Evolutionary conservation across 2,113 vertebrate species (phyloP).

Genomic region (Connochaetes taurinus): DNA sequence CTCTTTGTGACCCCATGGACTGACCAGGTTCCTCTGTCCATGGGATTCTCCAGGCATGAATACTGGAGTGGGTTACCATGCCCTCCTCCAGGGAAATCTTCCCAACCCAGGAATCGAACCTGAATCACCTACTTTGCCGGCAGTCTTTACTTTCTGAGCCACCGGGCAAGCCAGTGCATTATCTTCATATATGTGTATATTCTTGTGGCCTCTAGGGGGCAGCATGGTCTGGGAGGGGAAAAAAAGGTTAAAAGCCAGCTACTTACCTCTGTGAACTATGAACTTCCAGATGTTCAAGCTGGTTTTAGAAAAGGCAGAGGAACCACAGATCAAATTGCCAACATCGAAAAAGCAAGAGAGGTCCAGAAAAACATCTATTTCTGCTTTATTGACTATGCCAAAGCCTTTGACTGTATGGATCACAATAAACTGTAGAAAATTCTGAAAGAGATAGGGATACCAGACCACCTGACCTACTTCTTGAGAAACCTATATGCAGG

Average conservation of each 20-base stretch:
- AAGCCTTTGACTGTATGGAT: no score
- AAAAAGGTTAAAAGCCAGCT: not conserved
- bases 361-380: no score
- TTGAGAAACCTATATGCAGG: no score
- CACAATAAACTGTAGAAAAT: no score
- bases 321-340: no score
- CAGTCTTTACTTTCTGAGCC: not conserved
- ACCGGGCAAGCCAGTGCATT: not conserved
- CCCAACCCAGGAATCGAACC: not conserved
- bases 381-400: no score
- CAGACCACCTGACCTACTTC: no score
- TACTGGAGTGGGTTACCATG: not conserved
- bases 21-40: not conserved
- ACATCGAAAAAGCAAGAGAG: no score
- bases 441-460: no score
- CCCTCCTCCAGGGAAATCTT: not conserved
- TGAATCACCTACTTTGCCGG: not conserved
- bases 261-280: not conserved
- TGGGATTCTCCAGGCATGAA: not conserved
- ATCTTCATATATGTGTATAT: not conserved
- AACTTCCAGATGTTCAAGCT: no score
- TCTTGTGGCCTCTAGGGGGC: slow-evolving; percentile 35
- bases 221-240: slow-evolving; percentile 23
- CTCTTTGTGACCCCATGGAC: not conserved
- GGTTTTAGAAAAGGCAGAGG: no score